Percentiles rank a stretch among this genome's conserved stretches.
phyloP scores from a whole-genome alignment of 2,113 vertebrate genomes.

The Puntigrus tetrazona region DNA sequence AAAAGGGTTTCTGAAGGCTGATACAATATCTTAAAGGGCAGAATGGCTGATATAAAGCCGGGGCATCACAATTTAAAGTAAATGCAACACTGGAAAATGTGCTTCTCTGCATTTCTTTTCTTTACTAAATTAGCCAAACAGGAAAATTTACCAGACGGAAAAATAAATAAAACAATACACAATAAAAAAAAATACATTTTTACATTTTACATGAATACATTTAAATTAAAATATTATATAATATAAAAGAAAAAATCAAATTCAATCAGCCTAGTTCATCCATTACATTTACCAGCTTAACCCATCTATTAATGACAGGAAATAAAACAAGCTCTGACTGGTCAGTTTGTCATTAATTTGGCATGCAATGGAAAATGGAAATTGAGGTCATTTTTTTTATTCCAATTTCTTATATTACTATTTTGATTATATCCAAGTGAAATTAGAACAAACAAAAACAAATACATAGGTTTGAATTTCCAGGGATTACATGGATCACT shows the following conservation, averaged over 20 bases:
- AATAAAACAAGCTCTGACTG: not conserved
- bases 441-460: not conserved
- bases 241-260: too few relatives aligned
- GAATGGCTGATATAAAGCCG: not conserved
- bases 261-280: not conserved
- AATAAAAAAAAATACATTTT: too few relatives aligned
- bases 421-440: not conserved
- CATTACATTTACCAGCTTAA: not conserved
- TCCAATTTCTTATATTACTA: not conserved
- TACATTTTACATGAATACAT: too few relatives aligned
- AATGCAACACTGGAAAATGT: not conserved
- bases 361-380: not conserved
- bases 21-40: not conserved
- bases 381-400: not conserved
- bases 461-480: not conserved
- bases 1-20: not conserved
- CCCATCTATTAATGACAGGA: not conserved
- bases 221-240: too few relatives aligned
- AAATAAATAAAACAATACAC: too few relatives aligned
- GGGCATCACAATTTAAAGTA: not conserved
- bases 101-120: not conserved
- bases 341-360: not conserved
- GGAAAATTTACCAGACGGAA: not conserved
- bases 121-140: not conserved
- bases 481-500: not conserved